Conservation (phyloP, 2,888 invertebrate genomes). For the Callyntrura sp. region DNA sequence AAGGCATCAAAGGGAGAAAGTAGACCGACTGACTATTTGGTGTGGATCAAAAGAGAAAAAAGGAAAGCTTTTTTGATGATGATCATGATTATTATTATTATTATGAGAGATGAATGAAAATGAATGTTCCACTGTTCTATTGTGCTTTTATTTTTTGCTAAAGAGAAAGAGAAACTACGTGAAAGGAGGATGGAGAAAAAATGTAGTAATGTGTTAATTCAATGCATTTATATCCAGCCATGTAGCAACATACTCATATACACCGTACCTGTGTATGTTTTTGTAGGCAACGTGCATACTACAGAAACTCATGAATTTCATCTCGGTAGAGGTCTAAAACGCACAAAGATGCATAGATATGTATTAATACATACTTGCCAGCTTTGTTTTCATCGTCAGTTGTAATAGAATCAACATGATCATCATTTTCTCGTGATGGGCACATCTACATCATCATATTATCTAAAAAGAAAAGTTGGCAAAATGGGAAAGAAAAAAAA, state of each 20-base stretch:
- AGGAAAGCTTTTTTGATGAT: constrained; percentile 43
- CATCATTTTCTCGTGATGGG: constrained; percentile 15
- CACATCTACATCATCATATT: neutral
- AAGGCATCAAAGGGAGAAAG: constrained; percentile 49
- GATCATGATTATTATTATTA: constrained; percentile 32
- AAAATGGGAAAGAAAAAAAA: neutral
- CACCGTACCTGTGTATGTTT: neutral
- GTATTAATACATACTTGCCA: neutral
- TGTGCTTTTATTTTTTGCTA: constrained; percentile 31
- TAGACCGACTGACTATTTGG: constrained; percentile 48
- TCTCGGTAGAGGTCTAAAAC: neutral
- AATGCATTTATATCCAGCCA: constrained; percentile 55
- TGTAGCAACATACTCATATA: constrained; percentile 27
- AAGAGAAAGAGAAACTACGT: neutral
- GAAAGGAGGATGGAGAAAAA: constrained; percentile 23
- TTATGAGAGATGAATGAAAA: constrained; percentile 61
- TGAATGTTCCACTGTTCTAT: constrained; percentile 8
- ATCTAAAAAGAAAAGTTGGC: neutral
- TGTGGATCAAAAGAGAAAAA: constrained; percentile 44
- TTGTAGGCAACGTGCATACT: neutral
- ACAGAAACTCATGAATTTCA: neutral
- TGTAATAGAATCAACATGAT: neutral
- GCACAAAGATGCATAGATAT: too few species aligned
- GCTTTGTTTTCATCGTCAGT: constrained; percentile 17
- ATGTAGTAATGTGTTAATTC: constrained; percentile 60